Evolutionary conservation across 2,797 vertebrate genomes (phyloP).

Genomic region (Acrocephalus scirpaceus): DNA sequence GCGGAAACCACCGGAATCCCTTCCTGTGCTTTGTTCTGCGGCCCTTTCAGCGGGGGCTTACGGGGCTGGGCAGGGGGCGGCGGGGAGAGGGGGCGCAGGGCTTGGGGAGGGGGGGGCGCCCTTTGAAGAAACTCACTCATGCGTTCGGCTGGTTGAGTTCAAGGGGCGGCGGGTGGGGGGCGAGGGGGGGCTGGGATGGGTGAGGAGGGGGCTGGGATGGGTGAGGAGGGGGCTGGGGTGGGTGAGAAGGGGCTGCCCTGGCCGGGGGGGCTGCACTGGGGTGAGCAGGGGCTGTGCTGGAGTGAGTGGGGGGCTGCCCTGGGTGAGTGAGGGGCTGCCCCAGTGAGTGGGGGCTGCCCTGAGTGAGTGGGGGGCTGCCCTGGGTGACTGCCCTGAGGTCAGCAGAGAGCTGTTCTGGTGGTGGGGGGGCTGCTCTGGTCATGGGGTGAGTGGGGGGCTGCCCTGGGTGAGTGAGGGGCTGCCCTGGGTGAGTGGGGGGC

Average conservation of each 20-base stretch:
- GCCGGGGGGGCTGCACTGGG: too few relatives aligned
- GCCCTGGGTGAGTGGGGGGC: not conserved
- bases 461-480: not conserved
- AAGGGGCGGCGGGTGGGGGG: not conserved
- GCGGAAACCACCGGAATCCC: slow-evolving; percentile 43
- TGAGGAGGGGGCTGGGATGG: not conserved
- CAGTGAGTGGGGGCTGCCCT: not conserved
- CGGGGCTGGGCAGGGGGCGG: not conserved
- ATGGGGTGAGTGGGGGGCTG: not conserved
- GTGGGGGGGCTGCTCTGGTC: not conserved
- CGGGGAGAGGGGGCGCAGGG: not conserved
- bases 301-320: not conserved
- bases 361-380: not conserved
- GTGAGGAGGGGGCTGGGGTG: not conserved
- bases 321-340: not conserved
- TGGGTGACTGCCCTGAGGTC: not conserved
- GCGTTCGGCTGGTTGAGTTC: slow-evolving; percentile 1
- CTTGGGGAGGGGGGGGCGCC: not conserved
- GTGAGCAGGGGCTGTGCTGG: too few relatives aligned
- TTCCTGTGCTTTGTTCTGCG: slow-evolving; percentile 60
- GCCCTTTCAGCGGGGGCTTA: slow-evolving; percentile 11
- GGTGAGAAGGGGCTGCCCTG: too few relatives aligned
- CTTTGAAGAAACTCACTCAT: slow-evolving; percentile 48
- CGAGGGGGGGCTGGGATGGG: not conserved
- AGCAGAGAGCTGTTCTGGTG: too few relatives aligned